A percentile compares a stretch with the other conserved stretches of the same genome.
Evolutionary conservation across 1,140 invertebrate species (phyloP).

Genomic region (Gyrodactylus salaris): DNA sequence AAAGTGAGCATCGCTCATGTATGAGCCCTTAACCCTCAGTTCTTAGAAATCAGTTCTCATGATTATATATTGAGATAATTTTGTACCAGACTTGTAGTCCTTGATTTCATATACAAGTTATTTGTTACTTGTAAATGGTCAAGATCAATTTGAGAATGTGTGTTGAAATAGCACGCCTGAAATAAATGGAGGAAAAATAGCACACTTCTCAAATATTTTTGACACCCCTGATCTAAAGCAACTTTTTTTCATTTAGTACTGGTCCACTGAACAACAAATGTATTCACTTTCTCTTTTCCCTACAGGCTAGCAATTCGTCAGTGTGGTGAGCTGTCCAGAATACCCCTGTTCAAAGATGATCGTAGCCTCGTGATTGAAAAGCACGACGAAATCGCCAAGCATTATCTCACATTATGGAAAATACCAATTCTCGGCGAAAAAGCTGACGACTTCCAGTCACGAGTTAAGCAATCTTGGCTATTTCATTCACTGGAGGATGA

Average conservation of each 20-base stretch:
- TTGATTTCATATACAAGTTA: no score
- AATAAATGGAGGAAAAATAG: background rate
- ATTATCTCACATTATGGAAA: background rate
- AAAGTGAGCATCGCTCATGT: no score
- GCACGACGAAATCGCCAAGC: background rate
- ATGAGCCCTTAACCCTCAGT: no score
- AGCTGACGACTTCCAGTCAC: background rate
- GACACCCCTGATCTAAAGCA: background rate
- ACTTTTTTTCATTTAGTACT: background rate
- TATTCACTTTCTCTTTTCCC: background rate
- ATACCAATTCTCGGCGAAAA: background rate
- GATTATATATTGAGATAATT: no score
- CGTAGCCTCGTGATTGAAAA: background rate
- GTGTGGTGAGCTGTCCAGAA: background rate
- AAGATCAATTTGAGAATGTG: background rate
- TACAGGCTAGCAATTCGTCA: background rate
- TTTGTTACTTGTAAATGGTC: background rate
- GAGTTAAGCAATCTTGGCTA: no score
- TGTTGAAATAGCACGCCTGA: background rate
- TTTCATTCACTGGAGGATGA: no score
- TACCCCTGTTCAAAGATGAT: background rate
- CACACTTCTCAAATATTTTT: background rate
- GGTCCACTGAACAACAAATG: background rate
- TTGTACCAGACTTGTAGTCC: no score
- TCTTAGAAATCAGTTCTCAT: no score